Base-by-base conservation (phyloP, 2,888 invertebrate genomes). In the Mesorhabditis belari region DNA sequence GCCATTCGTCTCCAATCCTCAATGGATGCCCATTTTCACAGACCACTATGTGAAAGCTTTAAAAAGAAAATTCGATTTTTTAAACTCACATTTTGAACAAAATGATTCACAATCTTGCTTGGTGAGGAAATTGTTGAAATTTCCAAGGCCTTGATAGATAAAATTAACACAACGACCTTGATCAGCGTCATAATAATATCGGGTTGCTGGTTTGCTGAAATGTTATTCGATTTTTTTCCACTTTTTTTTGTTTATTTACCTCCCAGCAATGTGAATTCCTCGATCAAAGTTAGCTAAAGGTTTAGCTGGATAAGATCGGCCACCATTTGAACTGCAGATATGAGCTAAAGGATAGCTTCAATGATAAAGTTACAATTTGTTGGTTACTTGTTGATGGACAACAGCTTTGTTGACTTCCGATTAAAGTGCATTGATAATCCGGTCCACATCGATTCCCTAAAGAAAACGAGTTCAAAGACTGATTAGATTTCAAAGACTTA, bases 11-110 rank as follows among this genome's bases (percentile, higher is more conserved):
- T 1, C 76, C 77, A 27, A 76, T 76, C 21, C 76, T 60, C 12
- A 77, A 61, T 2, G 77, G 77, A 26, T 76, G 73, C n/a, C 77
- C 77, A 57, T 75, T 72, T 29, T 77, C 77, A 53, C 77, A 77
- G 19, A 76, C 73, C 63, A 77, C 76, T 77, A 56, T 50, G 44
- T 49, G 23, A 12, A 24, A n/a, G n/a, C 9, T n/a, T 19, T 12
- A 35, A 21, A 61, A 17, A 55, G 21, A 6, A 12, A 58, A 52
- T 55, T 4, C 26, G 5, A 54, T 55, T 60, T 28, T n/a, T 4
- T 29, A 5, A 24, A 35, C 65, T 55, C 50, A 76, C 76, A 61
- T 64, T 76, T 77, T 5, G 77, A 73, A 49, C 77, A 77, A 63
- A 77, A 77, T 5, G 64, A 63, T 57, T 77, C 77, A 44, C 78